A percentile compares a stretch with the other conserved stretches of the same genome.
Conservation (phyloP, 2,888 invertebrate genomes). For the Chalcosyrphus nemorum region DNA sequence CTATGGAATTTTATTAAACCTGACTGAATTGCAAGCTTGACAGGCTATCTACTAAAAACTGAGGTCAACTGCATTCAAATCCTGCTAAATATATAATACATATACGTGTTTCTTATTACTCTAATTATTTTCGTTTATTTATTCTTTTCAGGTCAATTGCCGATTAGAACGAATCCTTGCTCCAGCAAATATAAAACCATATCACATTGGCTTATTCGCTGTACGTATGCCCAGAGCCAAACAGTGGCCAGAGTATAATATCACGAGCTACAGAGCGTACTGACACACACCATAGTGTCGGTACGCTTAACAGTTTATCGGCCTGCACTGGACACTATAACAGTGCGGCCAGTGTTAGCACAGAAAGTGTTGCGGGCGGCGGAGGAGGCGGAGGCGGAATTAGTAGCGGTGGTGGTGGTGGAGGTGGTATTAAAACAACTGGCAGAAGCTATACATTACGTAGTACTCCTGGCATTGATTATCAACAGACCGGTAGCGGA, state of each 20-base stretch:
- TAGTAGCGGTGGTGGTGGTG: conserved; percentile 33
- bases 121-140: neutral
- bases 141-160: conserved; percentile 9
- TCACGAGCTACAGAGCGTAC: conserved; percentile 77
- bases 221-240: conserved; percentile 81
- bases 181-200: conserved; percentile 44
- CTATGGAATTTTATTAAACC: no score
- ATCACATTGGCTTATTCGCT: conserved; percentile 82
- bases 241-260: conserved; percentile 79
- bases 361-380: conserved; percentile 75
- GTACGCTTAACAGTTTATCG: conserved; percentile 74
- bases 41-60: no score
- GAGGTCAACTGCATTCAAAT: no score
- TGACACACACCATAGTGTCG: conserved; percentile 77
- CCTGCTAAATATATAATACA: neutral
- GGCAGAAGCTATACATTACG: conserved; percentile 68
- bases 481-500: conserved; percentile 67
- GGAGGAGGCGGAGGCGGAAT: conserved; percentile 72
- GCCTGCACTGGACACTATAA: conserved; percentile 70
- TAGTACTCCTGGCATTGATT: conserved; percentile 39
- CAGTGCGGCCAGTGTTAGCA: conserved; percentile 78
- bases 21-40: no score
- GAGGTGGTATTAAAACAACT: conserved; percentile 54
- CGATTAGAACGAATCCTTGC: conserved; percentile 25
- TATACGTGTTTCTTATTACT: neutral